Base-by-base conservation (phyloP, 2,888 invertebrate species). In the Agonopterix heracliana region DNA sequence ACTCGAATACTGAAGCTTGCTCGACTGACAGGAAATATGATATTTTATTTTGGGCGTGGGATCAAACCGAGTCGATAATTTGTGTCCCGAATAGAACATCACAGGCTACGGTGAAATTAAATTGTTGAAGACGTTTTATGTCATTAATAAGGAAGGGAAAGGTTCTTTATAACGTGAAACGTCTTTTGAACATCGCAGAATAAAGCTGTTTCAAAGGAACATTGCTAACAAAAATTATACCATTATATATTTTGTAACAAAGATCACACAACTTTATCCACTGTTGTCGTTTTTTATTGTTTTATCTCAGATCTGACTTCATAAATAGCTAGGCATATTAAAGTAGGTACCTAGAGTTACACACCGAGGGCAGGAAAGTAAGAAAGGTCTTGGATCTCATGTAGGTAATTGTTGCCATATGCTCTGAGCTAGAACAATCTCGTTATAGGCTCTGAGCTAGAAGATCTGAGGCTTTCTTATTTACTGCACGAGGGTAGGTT, bases 1-100 rank as follows among this genome's bases (percentile, higher is more conserved):
- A 80, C 83, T 85, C 76, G 63, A 84, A 78, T 69, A 59, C 78
- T 79, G 79, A 85, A 84, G 84, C 85, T 79, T 70, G 81, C 70
- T 66, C 75, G 76, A 59, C 79, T 81, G 82, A 84, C 87, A 87
- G 86, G 88, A 88, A 87, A 88, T 86, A 87, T 87, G 88, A 88
- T 88, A 88, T 87, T 88, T 88, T 87, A 88, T 87, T 87, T 87
- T 78, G 78, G 83, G 85, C 85, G 87, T 87, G 86, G 88, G 87
- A 87, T 86, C 87, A 86, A 87, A 83, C 82, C 79, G 60, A 81
- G 73, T 80, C 81, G 84, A 86, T 87, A 87, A 87, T 85, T 84
- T 81, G 84, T 83, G 83, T 79, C 71, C 74, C 77, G 76, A 78
- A 79, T 73, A 72, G 75, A 78, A 82, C 78, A 80, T 83, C 82